Evolutionary conservation across 2,113 vertebrate species (phyloP).

Genomic region (Regulus satrapa): DNA sequence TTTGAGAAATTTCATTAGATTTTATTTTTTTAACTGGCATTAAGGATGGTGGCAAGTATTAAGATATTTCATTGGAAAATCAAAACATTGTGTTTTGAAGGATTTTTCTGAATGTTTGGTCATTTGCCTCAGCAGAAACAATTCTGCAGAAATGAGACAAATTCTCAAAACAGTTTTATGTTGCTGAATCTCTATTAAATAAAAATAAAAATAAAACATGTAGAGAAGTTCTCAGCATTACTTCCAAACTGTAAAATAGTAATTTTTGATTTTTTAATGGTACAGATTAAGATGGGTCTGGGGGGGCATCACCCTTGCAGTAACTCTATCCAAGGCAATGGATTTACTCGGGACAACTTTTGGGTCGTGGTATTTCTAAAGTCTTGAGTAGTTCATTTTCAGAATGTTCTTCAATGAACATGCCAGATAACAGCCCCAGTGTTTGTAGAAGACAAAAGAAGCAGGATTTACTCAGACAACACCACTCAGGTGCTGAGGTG

Average conservation of each 20-base stretch:
- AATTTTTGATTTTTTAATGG: too few species aligned
- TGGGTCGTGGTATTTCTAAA: not conserved
- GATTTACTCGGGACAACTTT: not conserved
- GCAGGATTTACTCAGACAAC: not conserved
- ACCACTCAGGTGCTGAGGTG: not conserved
- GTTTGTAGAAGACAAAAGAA: not conserved
- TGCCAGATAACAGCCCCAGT: not conserved
- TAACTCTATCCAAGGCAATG: not conserved
- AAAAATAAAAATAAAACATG: not conserved
- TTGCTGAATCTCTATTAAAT: not conserved
- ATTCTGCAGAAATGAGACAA: not conserved
- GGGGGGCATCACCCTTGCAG: not conserved
- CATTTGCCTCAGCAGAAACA: not conserved
- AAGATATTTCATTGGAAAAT: not conserved
- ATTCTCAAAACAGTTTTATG: not conserved
- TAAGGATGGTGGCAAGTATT: not conserved
- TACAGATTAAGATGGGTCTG: not conserved
- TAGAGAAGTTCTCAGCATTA: not conserved
- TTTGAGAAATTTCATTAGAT: not conserved
- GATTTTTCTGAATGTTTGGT: not conserved
- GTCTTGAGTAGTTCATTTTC: not conserved
- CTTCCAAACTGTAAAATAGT: too few species aligned
- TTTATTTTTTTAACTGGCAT: not conserved
- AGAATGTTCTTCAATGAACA: not conserved
- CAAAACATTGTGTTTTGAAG: conserved; percentile 7